Percentiles rank a stretch among this genome's conserved stretches.
Conservation (phyloP, 64 coral and sea anemone species). For the Astreopora myriophthalma region DNA sequence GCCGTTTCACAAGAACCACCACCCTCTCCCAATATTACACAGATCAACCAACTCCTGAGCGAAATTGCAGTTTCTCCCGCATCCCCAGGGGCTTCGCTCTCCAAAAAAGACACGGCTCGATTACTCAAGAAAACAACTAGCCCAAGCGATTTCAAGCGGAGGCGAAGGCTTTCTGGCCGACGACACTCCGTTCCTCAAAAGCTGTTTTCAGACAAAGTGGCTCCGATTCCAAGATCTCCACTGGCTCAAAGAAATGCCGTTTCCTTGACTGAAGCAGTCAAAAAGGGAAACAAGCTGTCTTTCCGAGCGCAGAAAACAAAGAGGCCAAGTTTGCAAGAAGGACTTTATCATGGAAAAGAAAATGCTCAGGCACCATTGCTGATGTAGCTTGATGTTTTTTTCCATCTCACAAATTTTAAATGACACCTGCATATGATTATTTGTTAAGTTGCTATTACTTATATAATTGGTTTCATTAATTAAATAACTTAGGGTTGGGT, state of each 20-base stretch:
- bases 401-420: not conserved
- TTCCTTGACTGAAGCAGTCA: constrained; percentile 31
- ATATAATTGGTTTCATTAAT: no score
- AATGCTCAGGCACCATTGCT: constrained; percentile 54
- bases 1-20: constrained; percentile 37
- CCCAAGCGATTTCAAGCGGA: constrained; percentile 79
- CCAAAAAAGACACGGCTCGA: constrained; percentile 74
- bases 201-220: constrained; percentile 76
- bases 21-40: not conserved
- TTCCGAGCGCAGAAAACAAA: constrained; percentile 37
- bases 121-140: constrained; percentile 86
- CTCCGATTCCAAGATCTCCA: constrained; percentile 66
- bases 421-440: no score
- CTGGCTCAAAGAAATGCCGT: constrained; percentile 72
- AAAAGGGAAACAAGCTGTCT: constrained; percentile 58
- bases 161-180: constrained; percentile 34
- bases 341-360: constrained; percentile 72
- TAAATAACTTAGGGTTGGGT: no score
- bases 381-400: not conserved
- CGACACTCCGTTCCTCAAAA: constrained; percentile 88
- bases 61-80: constrained; percentile 7
- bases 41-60: constrained; percentile 21
- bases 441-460: no score
- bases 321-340: constrained; percentile 64
- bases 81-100: constrained; percentile 81